Conservation (phyloP, 2,888 invertebrate genomes). For the Iselma pallidipennis region DNA sequence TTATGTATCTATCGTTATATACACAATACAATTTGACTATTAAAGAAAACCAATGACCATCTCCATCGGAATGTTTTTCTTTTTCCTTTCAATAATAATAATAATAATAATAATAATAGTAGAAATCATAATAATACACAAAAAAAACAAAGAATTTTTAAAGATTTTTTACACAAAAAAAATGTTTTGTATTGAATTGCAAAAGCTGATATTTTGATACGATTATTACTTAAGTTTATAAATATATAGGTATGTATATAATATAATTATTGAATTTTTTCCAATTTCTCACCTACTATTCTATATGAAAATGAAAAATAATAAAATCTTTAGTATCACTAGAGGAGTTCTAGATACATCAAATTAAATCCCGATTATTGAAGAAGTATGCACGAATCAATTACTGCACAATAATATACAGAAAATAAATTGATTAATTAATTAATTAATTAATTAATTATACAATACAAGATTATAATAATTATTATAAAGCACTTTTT, state of each 20-base stretch:
- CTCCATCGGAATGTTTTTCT: constrained; percentile 16
- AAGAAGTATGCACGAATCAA: constrained; percentile 17
- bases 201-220: constrained; percentile 13
- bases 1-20: constrained; percentile 1
- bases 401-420: no score
- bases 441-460: neutral
- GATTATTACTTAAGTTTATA: constrained; percentile 11
- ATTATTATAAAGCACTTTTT: neutral
- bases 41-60: constrained; percentile 16
- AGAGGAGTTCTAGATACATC: constrained; percentile 9
- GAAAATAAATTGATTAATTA: no score
- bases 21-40: constrained; percentile 9
- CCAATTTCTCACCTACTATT: constrained; percentile 11
- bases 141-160: neutral
- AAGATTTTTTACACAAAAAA: no score
- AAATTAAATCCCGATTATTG: constrained; percentile 1
- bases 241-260: neutral
- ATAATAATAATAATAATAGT: constrained; percentile 7
- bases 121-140: neutral
- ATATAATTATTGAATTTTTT: constrained; percentile 16
- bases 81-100: neutral
- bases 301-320: constrained; percentile 15
- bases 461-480: neutral
- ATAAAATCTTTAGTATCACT: constrained; percentile 9
- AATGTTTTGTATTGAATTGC: neutral